phyloP scores from a whole-genome alignment of 2,113 vertebrate genomes.

The Glaucidium brasilianum region DNA sequence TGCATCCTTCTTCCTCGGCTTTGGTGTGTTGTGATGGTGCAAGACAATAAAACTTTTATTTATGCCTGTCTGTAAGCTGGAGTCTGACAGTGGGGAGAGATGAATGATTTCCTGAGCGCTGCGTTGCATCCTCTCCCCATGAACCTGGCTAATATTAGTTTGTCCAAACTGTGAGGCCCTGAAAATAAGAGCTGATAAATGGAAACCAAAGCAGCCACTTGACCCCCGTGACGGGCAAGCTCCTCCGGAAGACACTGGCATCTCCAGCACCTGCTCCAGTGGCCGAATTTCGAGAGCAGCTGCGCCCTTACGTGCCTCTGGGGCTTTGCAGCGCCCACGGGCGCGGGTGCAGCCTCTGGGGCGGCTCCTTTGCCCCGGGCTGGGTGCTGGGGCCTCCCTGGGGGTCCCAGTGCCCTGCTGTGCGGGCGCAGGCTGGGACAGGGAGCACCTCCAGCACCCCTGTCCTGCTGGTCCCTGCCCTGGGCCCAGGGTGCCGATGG shows the following conservation, averaged over 20 bases:
- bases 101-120: not conserved
- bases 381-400: too few species aligned
- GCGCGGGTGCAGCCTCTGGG: not conserved
- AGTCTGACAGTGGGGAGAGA: not conserved
- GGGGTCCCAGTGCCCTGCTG: not conserved
- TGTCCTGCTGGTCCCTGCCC: not conserved
- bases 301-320: rapidly evolving
- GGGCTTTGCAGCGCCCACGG: not conserved
- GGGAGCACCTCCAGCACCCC: not conserved
- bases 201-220: not conserved
- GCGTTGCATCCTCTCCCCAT: not conserved
- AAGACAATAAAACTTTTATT: not conserved
- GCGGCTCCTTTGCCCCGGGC: rapidly evolving
- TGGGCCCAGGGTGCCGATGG: rapidly evolving
- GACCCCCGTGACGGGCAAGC: not conserved
- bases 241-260: not conserved
- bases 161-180: not conserved
- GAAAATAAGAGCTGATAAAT: conserved; percentile 25
- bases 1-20: not conserved
- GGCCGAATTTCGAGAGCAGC: not conserved
- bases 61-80: not conserved
- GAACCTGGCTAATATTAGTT: not conserved
- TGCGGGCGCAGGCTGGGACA: not conserved
- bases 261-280: not conserved
- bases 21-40: not conserved